Base-by-base conservation (phyloP, 1,140 invertebrate species). In the Drosophila novamexicana region DNA sequence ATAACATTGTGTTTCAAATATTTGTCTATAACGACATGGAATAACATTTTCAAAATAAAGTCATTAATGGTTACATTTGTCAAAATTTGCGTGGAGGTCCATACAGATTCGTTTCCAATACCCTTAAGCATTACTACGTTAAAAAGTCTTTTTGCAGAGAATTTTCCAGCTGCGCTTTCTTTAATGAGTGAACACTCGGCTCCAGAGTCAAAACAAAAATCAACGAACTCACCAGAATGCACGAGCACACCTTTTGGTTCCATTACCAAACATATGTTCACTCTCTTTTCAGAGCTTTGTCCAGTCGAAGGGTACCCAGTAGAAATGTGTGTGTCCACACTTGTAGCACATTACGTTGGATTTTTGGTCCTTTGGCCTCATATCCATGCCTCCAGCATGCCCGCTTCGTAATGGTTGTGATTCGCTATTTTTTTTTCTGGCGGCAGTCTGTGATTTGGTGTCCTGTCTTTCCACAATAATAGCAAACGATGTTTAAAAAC, bases 231-330 rank as follows among this genome's bases (percentile, higher is more conserved):
- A 39, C 2, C 37, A 39, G 37, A 39, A 39, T 39, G 37, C 4
- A 39, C 37, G 10, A 39, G 37, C 42, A 45, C 42, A 45, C 42
- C 42, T 45, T 45, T 45, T 45, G 42, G 42, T 45, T 45, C 42
- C 42, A 45, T 45, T 45, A 45, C 42, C 42, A 4, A 39, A 39
- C 37, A 39, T 39, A 39, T 39, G 37, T 39, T 4, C 37, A 39
- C 37, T 39, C 37, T 39, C 37, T 39, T 39, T 39, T 39, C 37
- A 39, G 37, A 3, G 37, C 37, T 39, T 39, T 39, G 37, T 39
- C 37, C 37, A 39, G 37, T 39, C 6, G 37, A 22, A 22, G 22
- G 22, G 22, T 1, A 22, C 22, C 22, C 22, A 22, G 22, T 22
- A 22, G 2, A 22, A 22, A 22, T 22, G 22, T 22, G 22, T 22